A percentile compares a stretch with the other conserved stretches of the same genome.
Conservation (phyloP, 2,797 vertebrate genomes). For the Dendrocincla tyrannina region DNA sequence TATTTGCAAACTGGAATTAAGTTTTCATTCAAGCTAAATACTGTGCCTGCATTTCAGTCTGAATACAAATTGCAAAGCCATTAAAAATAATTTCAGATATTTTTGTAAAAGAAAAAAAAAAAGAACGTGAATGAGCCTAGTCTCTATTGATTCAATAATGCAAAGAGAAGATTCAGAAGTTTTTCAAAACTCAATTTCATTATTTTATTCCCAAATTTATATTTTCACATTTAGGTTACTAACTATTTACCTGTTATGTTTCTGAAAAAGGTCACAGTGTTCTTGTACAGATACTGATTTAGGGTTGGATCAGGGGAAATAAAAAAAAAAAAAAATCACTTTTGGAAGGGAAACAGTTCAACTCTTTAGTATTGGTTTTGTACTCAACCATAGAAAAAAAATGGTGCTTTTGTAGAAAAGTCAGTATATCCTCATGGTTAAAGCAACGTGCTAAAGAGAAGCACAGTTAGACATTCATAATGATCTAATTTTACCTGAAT, state of each 20-base stretch:
- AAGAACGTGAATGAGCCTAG: not conserved
- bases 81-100: not conserved
- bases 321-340: not conserved
- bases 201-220: not conserved
- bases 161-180: not conserved
- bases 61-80: not conserved
- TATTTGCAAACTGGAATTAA: not conserved
- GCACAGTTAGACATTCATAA: not conserved
- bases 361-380: not conserved
- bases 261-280: accelerated
- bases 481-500: not conserved
- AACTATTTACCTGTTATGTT: not conserved
- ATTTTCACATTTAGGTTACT: not conserved
- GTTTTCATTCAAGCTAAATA: not conserved
- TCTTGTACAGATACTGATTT: not conserved
- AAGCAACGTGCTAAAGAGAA: not conserved
- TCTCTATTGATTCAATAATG: not conserved
- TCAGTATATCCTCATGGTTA: not conserved
- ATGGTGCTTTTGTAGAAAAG: not conserved
- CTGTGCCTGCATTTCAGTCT: not conserved
- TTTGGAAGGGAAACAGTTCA: not conserved
- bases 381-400: not conserved
- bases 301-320: not conserved
- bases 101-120: not conserved
- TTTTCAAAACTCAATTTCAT: not conserved